Percentiles rank a stretch among this genome's conserved stretches.
Conservation (phyloP, 1,140 invertebrate genomes). For the Platorchestia sp. region DNA sequence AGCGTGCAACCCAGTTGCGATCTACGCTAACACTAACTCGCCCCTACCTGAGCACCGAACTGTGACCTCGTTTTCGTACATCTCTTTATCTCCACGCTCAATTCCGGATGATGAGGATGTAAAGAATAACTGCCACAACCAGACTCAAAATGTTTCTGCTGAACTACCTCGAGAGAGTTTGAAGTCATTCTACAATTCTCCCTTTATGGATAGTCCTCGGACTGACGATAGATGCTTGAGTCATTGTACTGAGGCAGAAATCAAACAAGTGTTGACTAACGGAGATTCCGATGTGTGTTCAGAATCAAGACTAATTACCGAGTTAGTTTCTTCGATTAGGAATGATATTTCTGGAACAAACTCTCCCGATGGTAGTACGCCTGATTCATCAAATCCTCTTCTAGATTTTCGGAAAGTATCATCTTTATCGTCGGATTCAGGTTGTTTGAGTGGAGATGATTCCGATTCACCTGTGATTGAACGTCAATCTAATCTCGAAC, state of each 20-base stretch:
- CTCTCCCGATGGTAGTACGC: not conserved
- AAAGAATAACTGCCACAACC: not conserved
- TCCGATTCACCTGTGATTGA: not conserved
- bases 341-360: not conserved
- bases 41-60: not conserved
- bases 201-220: not conserved
- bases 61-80: conserved; percentile 23
- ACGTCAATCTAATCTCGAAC: not conserved
- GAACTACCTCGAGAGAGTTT: conserved; percentile 13
- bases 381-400: not conserved
- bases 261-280: not conserved
- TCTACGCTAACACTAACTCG: not conserved
- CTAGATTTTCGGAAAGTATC: conserved; percentile 19
- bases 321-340: not conserved
- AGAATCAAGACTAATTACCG: not conserved
- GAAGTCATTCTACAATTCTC: conserved; percentile 16
- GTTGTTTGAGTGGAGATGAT: conserved; percentile 14
- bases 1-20: not conserved
- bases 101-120: not conserved
- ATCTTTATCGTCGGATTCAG: not conserved
- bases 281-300: not conserved
- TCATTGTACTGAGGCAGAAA: not conserved
- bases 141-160: not conserved
- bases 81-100: conserved; percentile 5
- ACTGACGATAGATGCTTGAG: not conserved